A percentile compares a stretch with the other conserved stretches of the same genome.
Conservation (phyloP, 2,797 vertebrate species). For the Nothura maculosa region DNA sequence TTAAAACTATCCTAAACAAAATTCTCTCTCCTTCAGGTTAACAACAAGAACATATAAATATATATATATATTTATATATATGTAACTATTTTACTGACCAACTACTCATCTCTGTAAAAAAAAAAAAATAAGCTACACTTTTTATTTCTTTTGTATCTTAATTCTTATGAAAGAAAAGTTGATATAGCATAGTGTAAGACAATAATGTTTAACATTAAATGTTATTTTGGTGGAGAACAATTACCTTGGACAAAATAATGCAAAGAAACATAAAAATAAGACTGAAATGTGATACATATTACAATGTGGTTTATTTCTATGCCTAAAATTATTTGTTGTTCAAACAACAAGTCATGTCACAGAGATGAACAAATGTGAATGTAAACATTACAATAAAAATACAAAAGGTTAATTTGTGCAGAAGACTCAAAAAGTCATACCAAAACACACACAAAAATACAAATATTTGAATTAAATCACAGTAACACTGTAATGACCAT, state of each 20-base stretch:
- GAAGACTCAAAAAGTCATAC: neutral
- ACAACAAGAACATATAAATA: neutral
- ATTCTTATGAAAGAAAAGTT: constrained; percentile 33
- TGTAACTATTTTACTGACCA: constrained; percentile 20
- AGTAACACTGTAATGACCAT: neutral
- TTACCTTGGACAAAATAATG: neutral
- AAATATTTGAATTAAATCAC: neutral
- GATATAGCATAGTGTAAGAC: neutral
- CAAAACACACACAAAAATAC: neutral
- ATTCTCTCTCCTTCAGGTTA: neutral
- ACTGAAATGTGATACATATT: constrained; percentile 8
- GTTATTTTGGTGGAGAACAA: too few relatives aligned
- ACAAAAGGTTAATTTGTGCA: neutral
- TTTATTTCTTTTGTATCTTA: neutral
- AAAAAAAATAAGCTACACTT: neutral
- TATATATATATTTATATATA: too few relatives aligned
- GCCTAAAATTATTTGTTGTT: constrained; percentile 44
- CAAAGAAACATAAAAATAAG: constrained; percentile 29
- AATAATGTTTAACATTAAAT: too few relatives aligned
- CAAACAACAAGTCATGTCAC: constrained; percentile 43
- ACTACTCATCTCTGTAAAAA: neutral
- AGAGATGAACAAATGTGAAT: constrained; percentile 28
- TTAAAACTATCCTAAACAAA: constrained; percentile 44
- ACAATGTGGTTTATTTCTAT: constrained; percentile 26
- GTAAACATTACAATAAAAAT: constrained; percentile 13